Percentiles rank a stretch among this genome's conserved stretches.
These are phyloP conservation scores for Chionomys nivalis DNA, from an alignment of 2,113 vertebrate genomes.

Conservation along the genomic window DNA sequence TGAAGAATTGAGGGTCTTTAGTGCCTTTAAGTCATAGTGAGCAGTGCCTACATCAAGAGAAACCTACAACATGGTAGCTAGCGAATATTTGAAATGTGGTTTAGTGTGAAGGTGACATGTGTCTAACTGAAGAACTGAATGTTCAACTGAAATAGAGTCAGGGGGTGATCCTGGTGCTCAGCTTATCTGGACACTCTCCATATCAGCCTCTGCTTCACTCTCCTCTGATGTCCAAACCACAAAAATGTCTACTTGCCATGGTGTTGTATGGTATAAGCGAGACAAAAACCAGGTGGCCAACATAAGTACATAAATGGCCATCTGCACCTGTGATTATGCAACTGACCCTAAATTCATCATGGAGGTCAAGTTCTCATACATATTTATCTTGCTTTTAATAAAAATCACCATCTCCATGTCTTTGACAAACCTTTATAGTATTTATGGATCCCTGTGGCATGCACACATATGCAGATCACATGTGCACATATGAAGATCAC, in stretches of 20 bases:
- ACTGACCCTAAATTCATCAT: neutral
- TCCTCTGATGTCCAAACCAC: neutral
- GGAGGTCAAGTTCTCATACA: neutral
- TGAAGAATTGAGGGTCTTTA: slow-evolving; percentile 5
- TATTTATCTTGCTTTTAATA: neutral
- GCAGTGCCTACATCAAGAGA: neutral
- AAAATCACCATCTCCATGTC: neutral
- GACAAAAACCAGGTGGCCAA: neutral
- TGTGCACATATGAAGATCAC: neutral
- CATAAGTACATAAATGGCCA: slow-evolving; percentile 16
- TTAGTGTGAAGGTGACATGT: neutral
- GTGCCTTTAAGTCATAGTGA: neutral
- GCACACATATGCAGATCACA: neutral
- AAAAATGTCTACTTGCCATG: neutral
- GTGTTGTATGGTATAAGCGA: neutral
- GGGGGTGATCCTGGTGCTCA: neutral
- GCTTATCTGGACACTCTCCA: neutral
- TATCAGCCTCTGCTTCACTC: neutral
- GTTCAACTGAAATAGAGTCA: neutral
- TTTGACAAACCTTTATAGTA: neutral
- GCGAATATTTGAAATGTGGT: neutral
- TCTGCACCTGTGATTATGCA: neutral
- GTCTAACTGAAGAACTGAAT: neutral
- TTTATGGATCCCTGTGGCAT: too few species aligned
- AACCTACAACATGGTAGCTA: neutral